Evolutionary conservation across 2,113 vertebrate species (phyloP).

Genomic region (Phocoena phocoena): DNA sequence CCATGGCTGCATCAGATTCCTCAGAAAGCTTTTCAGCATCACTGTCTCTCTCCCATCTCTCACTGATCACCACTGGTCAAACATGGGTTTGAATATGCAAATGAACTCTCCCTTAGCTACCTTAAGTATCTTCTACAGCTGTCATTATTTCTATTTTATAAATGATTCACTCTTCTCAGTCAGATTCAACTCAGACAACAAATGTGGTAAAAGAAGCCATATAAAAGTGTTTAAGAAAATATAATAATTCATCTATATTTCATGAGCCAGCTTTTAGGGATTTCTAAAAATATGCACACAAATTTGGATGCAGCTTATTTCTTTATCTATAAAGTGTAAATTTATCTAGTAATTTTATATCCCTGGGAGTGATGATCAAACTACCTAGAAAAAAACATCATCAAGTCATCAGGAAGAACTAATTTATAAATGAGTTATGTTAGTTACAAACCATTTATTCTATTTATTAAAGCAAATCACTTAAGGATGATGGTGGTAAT

Average conservation of each 20-base stretch:
- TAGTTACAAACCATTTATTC: neutral
- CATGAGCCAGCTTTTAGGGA: neutral
- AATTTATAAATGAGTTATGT: neutral
- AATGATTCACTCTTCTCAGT: neutral
- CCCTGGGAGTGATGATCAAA: neutral
- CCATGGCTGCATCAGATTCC: neutral
- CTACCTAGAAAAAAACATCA: neutral
- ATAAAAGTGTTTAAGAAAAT: neutral
- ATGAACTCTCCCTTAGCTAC: neutral
- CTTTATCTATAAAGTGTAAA: neutral
- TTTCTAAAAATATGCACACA: neutral
- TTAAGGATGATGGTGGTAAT: neutral
- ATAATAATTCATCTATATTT: slow-evolving; percentile 1
- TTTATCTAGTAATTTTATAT: neutral
- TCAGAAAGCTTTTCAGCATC: neutral
- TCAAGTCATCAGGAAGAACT: neutral
- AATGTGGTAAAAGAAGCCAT: neutral
- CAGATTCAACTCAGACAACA: neutral
- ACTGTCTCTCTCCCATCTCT: neutral
- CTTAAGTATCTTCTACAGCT: neutral
- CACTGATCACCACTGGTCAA: neutral
- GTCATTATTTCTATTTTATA: neutral
- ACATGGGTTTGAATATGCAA: neutral
- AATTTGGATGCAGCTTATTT: neutral
- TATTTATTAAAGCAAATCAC: neutral